Evolutionary conservation across 1,140 invertebrate species (phyloP), one percentile per base, ranked within the genome.

Genomic region (Daktulosphaira vitifoliae): DNA sequence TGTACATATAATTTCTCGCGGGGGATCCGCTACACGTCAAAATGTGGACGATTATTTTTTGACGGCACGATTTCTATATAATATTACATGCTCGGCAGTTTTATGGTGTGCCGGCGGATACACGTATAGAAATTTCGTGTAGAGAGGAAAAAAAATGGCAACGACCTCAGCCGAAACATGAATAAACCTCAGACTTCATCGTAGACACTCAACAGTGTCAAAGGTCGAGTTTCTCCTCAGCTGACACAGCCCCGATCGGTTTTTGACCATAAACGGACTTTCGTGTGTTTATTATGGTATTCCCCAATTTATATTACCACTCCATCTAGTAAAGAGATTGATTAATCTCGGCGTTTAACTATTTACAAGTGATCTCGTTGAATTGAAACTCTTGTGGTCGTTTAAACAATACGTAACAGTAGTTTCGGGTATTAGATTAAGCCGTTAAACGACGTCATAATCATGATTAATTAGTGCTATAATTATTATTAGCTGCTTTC

Each of bases 201-300:
- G 5, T 33, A n/a, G n/a, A 44, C 39, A 16, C n/a, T 7, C 39
- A n/a, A 16, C n/a, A n/a, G 56, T 62, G 56, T 62, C 56, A 62
- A 25, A 39, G 56, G 56, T 62, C 56, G 56, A 59, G 44, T 59
- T 59, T 62, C 56, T 48, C 56, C 54, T 38, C 5, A 33, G 11
- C 29, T 5, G 5, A 29, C 42, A 29, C 20, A 46, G 25, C n/a
- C 25, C 5, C 5, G 38, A 25, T 29, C n/a, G 25, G 42, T 5
- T 62, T 62, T 62, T 20, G 20, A 16, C 42, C 39, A 18, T 29
- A 48, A 46, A 46, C 56, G 18, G 42, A 56, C 23, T 48, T 62
- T 62, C 56, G 22, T 44, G 29, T 33, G 5, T n/a, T n/a, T n/a
- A n/a, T n/a, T n/a, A n/a, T n/a, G n/a, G n/a, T n/a, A n/a, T n/a